Percentiles rank a stretch among this genome's conserved stretches.
These are phyloP conservation scores for Triplophysa tibetana DNA, from an alignment of 2,113 vertebrate species.

Conservation along the genomic window DNA sequence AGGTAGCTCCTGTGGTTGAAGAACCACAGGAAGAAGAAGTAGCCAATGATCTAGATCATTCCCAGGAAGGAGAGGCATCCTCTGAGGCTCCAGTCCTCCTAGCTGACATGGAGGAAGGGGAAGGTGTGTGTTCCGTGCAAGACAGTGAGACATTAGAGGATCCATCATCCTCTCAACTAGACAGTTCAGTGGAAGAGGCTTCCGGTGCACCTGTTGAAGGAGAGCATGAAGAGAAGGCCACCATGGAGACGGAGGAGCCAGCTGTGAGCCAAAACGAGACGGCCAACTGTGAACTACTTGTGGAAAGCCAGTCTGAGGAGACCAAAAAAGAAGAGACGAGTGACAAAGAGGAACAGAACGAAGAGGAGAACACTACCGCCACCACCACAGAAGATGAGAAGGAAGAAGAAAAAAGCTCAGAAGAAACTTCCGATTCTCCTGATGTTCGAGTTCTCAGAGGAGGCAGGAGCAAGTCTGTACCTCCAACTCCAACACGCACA, in stretches of 20 bases:
- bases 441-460: slow-evolving; percentile 16
- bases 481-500: slow-evolving; percentile 27
- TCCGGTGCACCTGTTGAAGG: not conserved
- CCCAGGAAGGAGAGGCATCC: not conserved
- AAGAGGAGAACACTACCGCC: not conserved
- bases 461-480: slow-evolving; percentile 3
- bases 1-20: not conserved
- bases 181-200: not conserved
- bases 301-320: slow-evolving; percentile 16
- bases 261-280: not conserved
- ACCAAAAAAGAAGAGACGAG: not conserved
- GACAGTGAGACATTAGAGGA: slow-evolving; percentile 3
- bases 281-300: slow-evolving; percentile 4
- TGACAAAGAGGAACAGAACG: not conserved
- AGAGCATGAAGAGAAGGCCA: not conserved
- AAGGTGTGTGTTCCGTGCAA: not conserved
- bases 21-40: not conserved
- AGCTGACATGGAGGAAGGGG: not conserved
- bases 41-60: not conserved
- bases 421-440: not conserved
- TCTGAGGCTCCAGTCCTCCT: not conserved
- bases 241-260: slow-evolving; percentile 5
- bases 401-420: not conserved
- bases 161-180: not conserved
- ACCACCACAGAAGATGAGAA: slow-evolving; percentile 25